Evolutionary conservation across 2,888 invertebrate species (phyloP).

Genomic region (Rutpela maculata): DNA sequence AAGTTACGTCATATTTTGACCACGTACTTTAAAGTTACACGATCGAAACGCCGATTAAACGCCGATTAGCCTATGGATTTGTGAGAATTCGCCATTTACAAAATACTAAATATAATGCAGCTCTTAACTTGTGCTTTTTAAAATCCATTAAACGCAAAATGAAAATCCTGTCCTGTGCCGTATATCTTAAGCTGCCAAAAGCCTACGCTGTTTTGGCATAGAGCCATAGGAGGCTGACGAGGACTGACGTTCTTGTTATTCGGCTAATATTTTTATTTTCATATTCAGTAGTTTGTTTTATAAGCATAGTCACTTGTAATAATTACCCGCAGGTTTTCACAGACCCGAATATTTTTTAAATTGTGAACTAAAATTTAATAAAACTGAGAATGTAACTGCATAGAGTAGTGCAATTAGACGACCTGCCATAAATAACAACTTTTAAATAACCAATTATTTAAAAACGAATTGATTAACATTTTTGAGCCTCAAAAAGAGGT

Average conservation of each 20-base stretch:
- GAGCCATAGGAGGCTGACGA: neutral
- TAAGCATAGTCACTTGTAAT: neutral
- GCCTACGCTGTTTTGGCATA: conserved; percentile 4
- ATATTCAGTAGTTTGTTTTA: neutral
- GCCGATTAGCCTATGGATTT: no score
- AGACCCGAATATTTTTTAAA: neutral
- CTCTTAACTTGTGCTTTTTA: neutral
- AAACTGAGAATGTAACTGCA: neutral
- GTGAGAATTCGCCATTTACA: no score
- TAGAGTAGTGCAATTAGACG: no score
- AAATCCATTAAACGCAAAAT: neutral
- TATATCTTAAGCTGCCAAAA: conserved; percentile 1
- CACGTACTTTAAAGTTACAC: no score
- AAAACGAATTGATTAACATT: no score
- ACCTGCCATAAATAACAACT: no score
- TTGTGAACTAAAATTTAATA: neutral
- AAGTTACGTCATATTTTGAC: no score
- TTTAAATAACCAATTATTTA: no score
- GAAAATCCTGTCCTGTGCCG: neutral
- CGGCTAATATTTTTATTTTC: neutral
- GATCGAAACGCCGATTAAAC: no score
- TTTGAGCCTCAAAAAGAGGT: no score
- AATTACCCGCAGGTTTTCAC: neutral
- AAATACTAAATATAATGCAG: neutral
- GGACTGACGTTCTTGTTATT: conserved; percentile 7